Evolutionary conservation across 2,797 vertebrate species (phyloP).

Genomic region (Pseudotriccus pelzelni): DNA sequence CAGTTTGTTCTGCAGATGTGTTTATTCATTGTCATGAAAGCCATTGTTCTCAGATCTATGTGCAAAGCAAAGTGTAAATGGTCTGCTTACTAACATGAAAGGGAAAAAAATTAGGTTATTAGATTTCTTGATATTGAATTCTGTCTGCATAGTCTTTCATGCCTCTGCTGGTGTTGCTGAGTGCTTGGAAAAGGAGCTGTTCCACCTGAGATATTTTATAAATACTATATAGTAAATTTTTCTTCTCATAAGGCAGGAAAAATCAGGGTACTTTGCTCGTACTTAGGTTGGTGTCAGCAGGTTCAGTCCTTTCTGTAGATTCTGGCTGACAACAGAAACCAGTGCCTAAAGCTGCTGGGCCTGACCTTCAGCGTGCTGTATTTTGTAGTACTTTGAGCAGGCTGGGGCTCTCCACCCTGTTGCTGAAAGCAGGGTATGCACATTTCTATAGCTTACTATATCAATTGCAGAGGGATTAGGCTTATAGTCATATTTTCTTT

Average conservation of each 20-base stretch:
- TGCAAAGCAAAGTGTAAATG: constrained; percentile 22
- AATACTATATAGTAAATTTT: not conserved
- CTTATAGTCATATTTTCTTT: not conserved
- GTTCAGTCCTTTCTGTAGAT: not conserved
- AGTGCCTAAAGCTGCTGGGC: not conserved
- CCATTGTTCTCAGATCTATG: constrained; percentile 34
- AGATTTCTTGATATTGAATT: constrained; percentile 44
- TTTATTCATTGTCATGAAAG: constrained; percentile 21
- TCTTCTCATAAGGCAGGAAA: not conserved
- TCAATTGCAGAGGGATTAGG: not conserved
- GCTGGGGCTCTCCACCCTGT: not conserved
- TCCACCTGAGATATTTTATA: not conserved
- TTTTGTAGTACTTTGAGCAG: not conserved
- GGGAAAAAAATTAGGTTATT: not conserved
- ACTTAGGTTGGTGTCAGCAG: not conserved
- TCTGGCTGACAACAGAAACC: not conserved
- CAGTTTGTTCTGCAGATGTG: constrained; percentile 26
- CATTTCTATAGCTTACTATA: not conserved
- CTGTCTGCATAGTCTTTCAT: not conserved
- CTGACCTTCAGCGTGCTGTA: not conserved
- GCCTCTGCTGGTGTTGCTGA: not conserved
- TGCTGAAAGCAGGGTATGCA: not conserved
- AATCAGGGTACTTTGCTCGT: not conserved
- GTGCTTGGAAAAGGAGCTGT: not conserved
- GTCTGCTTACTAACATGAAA: constrained; percentile 54